These are phyloP conservation scores for Mormyrus iriodes DNA, from an alignment of 2,113 vertebrate species.

Conservation along the genomic window DNA sequence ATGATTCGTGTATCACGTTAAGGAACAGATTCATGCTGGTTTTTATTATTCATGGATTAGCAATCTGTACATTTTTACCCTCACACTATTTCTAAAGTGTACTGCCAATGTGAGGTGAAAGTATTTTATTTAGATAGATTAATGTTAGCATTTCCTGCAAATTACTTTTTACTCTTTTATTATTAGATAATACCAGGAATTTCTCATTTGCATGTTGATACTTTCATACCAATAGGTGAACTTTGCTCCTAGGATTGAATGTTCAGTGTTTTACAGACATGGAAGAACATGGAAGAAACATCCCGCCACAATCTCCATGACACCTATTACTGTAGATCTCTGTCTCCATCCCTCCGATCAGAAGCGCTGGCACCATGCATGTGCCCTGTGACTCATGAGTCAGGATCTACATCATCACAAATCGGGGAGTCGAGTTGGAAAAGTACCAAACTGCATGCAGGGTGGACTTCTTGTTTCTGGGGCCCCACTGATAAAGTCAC, in stretches of 20 bases:
- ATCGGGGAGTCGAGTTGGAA: neutral
- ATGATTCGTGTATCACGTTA: too few relatives aligned
- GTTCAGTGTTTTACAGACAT: neutral
- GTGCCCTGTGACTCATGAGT: neutral
- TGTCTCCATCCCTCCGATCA: neutral
- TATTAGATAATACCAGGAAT: too few relatives aligned
- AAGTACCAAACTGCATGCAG: neutral
- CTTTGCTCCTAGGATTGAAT: neutral
- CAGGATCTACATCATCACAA: neutral
- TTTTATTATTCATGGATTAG: too few relatives aligned
- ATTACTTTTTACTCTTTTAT: too few relatives aligned
- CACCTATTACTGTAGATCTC: neutral
- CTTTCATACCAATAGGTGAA: neutral
- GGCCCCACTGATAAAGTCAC: neutral
- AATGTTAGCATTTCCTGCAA: too few relatives aligned
- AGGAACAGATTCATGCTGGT: too few relatives aligned
- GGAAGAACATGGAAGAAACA: neutral
- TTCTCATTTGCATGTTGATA: neutral
- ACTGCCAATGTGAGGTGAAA: neutral
- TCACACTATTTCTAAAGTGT: neutral
- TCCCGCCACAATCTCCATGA: neutral
- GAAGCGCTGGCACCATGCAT: neutral
- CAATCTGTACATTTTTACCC: neutral
- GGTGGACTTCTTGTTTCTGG: neutral
- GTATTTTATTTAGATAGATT: neutral